phyloP scores from a whole-genome alignment of 2,113 vertebrate genomes.

The Pangasianodon gigas region DNA sequence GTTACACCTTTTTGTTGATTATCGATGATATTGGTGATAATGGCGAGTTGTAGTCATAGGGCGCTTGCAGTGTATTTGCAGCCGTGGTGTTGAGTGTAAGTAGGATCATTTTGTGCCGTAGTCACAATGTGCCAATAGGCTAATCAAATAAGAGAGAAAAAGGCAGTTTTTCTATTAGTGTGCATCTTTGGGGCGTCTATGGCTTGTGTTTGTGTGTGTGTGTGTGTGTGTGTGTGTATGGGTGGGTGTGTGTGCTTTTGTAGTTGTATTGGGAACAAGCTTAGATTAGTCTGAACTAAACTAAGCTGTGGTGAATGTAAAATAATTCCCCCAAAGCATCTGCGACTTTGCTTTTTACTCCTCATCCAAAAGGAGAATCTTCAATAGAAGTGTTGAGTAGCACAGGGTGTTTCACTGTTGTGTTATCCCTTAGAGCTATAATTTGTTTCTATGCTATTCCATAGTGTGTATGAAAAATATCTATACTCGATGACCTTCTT shows the following conservation, averaged over 20 bases:
- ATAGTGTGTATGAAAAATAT: slow-evolving; percentile 76
- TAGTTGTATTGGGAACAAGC: slow-evolving; percentile 69
- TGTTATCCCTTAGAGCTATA: slow-evolving; percentile 60
- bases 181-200: slow-evolving; percentile 65
- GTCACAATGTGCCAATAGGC: slow-evolving; percentile 72
- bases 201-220: slow-evolving; percentile 61
- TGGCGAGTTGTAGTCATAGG: slow-evolving; percentile 70
- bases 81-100: slow-evolving; percentile 66
- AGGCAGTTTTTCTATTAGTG: slow-evolving; percentile 65
- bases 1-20: slow-evolving; percentile 63
- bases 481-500: slow-evolving; percentile 77
- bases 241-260: slow-evolving; percentile 70
- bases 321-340: slow-evolving; percentile 61
- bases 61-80: slow-evolving; percentile 74
- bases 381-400: slow-evolving; percentile 71
- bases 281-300: slow-evolving; percentile 62
- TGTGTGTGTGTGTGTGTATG: slow-evolving; percentile 69
- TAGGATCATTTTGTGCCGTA: slow-evolving; percentile 67
- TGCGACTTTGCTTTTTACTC: slow-evolving; percentile 65
- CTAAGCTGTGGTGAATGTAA: slow-evolving; percentile 66
- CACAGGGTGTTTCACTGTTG: slow-evolving; percentile 70
- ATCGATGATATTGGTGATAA: slow-evolving; percentile 62
- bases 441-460: slow-evolving; percentile 67
- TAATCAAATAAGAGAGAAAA: slow-evolving; percentile 67
- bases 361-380: slow-evolving; percentile 62